These are phyloP conservation scores for Isotomurus palustris DNA, from an alignment of 2,888 invertebrate species.

Conservation along the genomic window DNA sequence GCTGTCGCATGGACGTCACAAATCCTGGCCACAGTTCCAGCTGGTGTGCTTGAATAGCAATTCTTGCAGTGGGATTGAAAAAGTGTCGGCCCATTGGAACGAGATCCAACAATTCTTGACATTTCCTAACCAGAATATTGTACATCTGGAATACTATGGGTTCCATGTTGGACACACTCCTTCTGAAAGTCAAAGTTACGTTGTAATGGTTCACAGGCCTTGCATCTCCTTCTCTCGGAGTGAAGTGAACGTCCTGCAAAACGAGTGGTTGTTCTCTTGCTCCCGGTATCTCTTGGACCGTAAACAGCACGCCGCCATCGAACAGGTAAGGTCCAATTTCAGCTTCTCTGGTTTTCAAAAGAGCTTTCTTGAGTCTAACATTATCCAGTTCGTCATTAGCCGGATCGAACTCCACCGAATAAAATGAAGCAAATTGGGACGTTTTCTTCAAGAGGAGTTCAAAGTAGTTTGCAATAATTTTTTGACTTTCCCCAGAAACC, in stretches of 20 bases:
- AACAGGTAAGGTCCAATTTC: constrained; percentile 1
- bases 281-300: not conserved
- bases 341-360: not conserved
- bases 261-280: not conserved
- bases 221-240: too few relatives aligned
- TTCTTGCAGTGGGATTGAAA: not conserved
- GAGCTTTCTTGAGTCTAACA: not conserved
- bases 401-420: not conserved
- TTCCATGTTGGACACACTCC: not conserved
- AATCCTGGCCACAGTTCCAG: not conserved
- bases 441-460: not conserved
- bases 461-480: constrained; percentile 1
- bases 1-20: not conserved
- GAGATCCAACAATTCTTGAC: not conserved
- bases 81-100: not conserved
- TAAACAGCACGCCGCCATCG: not conserved
- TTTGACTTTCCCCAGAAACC: constrained; percentile 30
- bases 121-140: not conserved
- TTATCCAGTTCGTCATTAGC: not conserved
- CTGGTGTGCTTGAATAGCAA: not conserved
- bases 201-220: not conserved
- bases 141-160: not conserved
- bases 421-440: too few relatives aligned
- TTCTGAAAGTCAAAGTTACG: not conserved
- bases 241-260: not conserved